Percentiles rank a stretch among this genome's conserved stretches.
These are phyloP conservation scores for Stenichneumon culpator DNA, from an alignment of 2,888 invertebrate genomes.

Conservation along the genomic window DNA sequence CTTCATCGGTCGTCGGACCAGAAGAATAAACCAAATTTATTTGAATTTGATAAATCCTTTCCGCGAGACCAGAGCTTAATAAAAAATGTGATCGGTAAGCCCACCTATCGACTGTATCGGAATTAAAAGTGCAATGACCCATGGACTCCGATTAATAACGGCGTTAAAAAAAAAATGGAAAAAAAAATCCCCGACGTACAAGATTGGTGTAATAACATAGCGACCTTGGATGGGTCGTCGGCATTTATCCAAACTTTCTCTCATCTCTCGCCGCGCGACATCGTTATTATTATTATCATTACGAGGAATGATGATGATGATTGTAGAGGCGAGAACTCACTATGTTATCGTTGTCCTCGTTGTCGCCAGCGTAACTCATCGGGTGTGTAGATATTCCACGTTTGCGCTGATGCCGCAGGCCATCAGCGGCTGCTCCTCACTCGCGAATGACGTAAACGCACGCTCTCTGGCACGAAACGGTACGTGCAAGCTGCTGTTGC, in stretches of 20 bases:
- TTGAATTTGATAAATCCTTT: not conserved
- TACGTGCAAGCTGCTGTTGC: slow-evolving; percentile 33
- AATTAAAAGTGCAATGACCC: slow-evolving; percentile 24
- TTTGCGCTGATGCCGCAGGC: slow-evolving; percentile 52
- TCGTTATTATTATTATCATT: slow-evolving; percentile 19
- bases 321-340: slow-evolving; percentile 14
- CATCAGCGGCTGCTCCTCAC: slow-evolving; percentile 48
- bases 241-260: slow-evolving; percentile 42
- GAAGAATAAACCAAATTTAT: not conserved
- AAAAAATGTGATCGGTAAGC: not conserved
- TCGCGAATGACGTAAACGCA: slow-evolving; percentile 50
- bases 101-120: not conserved
- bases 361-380: slow-evolving; percentile 48
- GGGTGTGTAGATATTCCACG: slow-evolving; percentile 37
- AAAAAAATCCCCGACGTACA: not conserved
- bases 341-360: slow-evolving; percentile 44
- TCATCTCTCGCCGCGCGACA: slow-evolving; percentile 6
- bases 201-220: slow-evolving; percentile 24
- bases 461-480: slow-evolving; percentile 40
- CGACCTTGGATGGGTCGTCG: slow-evolving; percentile 33
- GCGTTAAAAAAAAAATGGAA: not conserved
- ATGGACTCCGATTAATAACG: not conserved
- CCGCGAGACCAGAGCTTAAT: not conserved
- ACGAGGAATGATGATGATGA: slow-evolving; percentile 3
- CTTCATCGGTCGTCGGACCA: too few relatives aligned